A percentile compares a stretch with the other conserved stretches of the same genome.
phyloP scores from a whole-genome alignment of 1,140 invertebrate genomes.

The Brachionus manjavacas region DNA sequence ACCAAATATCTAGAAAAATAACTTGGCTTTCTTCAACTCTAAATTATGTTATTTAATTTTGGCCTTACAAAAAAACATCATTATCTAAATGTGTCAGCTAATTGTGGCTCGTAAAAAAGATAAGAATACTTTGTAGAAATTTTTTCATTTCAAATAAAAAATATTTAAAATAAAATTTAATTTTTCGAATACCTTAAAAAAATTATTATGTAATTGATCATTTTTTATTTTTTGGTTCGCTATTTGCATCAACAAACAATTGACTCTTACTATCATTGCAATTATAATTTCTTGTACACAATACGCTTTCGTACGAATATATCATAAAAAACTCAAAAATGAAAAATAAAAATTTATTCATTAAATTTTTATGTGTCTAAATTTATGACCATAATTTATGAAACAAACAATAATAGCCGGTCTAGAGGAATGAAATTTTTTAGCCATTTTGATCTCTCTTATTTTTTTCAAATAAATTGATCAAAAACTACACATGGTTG shows the following conservation, averaged over 20 bases:
- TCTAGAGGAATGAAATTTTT: background rate
- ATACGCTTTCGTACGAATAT: background rate
- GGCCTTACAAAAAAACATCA: background rate
- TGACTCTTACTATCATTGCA: background rate
- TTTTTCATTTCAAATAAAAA: background rate
- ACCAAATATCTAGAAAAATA: background rate
- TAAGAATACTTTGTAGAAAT: background rate
- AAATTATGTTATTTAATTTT: background rate
- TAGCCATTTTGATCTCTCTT: background rate
- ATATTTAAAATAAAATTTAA: background rate
- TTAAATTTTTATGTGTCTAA: background rate
- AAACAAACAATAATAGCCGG: background rate
- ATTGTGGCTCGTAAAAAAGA: background rate
- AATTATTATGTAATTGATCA: background rate
- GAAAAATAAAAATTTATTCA: background rate
- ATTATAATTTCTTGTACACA: background rate
- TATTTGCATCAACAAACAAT: constrained; percentile 3
- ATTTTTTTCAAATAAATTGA: background rate
- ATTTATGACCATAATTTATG: background rate
- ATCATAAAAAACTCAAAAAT: background rate
- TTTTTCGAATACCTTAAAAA: background rate
- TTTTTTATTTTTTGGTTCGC: background rate
- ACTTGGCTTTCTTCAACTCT: background rate
- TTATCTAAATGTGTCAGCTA: background rate
- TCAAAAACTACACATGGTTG: background rate